Evolutionary conservation across 1,140 invertebrate species (phyloP), one percentile per base, ranked within the genome.

Genomic region (Lithobius niger): DNA sequence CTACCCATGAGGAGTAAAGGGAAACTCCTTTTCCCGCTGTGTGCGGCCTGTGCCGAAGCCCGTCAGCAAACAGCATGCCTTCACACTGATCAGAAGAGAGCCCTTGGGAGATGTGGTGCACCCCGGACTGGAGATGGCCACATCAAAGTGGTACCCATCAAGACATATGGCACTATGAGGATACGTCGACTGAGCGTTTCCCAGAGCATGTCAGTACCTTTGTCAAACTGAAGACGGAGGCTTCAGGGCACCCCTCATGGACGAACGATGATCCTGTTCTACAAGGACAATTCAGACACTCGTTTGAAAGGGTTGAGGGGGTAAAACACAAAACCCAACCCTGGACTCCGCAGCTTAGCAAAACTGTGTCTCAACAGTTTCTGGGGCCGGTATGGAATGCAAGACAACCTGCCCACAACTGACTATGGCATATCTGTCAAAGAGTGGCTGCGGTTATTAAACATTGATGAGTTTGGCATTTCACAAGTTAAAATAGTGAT

Each of bases 21-120:
- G 2, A 57, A 57, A 47, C 44, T 56, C 10, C 2, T 58, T 2
- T 58, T 56, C 40, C 31, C 54, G 2, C 54, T 58, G 16, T 55
- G 47, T 51, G 2, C 15, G 25, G 43, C 19, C 2, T 59, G 55
- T 26, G 55, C 58, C 10, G 19, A 53, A 48, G 28, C 2, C 2
- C 25, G 47, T 19, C 15, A 18, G 6, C 52, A 55, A 18, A 19
- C 2, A 40, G 2, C 15, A 1, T 57, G 55, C 25, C n/a, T 47
- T 2, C 58, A 59, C 31, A 21, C 15, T 18, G 44, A 40, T 56
- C 43, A 42, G n/a, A 51, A 56, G 19, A 49, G 49, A 24, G 21
- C 42, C 3, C 3, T 59, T 3, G 15, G 58, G 58, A 3, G 57
- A 54, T 0, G 56, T 54, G 58, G 24, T 44, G 2, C 49, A 54